Conservation (phyloP, 1,140 invertebrate genomes). For the Aporrectodea caliginosa region DNA sequence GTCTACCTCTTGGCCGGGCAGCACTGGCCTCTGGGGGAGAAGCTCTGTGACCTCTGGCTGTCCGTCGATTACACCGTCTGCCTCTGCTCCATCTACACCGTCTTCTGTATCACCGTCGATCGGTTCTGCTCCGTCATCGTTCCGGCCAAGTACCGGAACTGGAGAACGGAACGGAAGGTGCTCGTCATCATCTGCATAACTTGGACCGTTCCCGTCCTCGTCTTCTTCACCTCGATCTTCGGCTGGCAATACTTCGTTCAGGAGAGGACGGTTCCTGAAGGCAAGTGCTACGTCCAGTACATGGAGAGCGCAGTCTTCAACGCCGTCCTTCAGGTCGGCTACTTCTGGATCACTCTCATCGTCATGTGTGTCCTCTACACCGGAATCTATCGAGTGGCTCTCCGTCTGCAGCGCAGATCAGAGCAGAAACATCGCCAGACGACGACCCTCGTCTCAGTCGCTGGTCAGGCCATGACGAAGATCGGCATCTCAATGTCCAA, state of each 20-base stretch:
- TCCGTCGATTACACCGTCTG: constrained; percentile 99
- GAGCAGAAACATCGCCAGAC: constrained; percentile 65
- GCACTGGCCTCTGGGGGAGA: constrained; percentile 92
- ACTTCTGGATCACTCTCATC: constrained; percentile 88
- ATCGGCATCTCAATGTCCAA: constrained; percentile 36
- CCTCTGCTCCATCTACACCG: constrained; percentile 97
- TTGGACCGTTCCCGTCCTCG: constrained; percentile 92
- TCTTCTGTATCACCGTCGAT: constrained; percentile 96
- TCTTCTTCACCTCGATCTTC: constrained; percentile 98
- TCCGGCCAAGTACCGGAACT: constrained; percentile 91
- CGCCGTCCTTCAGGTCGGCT: constrained; percentile 91
- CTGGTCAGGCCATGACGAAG: constrained; percentile 32
- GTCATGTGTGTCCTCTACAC: constrained; percentile 70
- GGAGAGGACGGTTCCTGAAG: constrained; percentile 64
- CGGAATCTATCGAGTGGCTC: constrained; percentile 96
- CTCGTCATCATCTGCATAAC: constrained; percentile 78
- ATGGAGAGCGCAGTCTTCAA: constrained; percentile 96
- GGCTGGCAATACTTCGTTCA: constrained; percentile 98
- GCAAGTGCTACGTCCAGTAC: constrained; percentile 95
- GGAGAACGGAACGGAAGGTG: constrained; percentile 92
- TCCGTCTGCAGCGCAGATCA: constrained; percentile 96
- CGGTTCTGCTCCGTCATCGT: constrained; percentile 99
- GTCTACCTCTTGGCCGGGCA: constrained; percentile 87
- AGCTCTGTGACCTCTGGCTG: constrained; percentile 97
- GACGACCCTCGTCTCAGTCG: constrained; percentile 36